phyloP scores from a whole-genome alignment of 1,140 invertebrate genomes.

The Eumeta japonica region DNA sequence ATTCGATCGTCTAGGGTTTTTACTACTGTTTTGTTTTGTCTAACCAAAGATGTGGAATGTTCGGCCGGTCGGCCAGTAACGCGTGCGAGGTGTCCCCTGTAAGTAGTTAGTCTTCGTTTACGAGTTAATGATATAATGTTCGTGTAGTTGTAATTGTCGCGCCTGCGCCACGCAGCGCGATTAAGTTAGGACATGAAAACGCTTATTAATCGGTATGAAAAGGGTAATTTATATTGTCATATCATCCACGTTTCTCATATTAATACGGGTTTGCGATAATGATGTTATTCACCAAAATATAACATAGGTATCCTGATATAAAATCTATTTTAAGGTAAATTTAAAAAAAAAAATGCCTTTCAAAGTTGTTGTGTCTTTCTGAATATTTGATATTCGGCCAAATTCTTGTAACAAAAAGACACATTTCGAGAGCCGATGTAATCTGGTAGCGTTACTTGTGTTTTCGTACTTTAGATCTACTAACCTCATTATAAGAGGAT shows the following conservation, averaged over 20 bases:
- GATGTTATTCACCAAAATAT: conserved; percentile 56
- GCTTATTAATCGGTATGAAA: conserved; percentile 59
- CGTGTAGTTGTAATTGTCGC: conserved; percentile 50
- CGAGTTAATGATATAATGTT: conserved; percentile 41
- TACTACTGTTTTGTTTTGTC: conserved; percentile 41
- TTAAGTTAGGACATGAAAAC: conserved; percentile 56
- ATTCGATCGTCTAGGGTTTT: conserved; percentile 45
- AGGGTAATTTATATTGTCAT: conserved; percentile 59
- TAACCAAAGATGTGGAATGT: conserved; percentile 48
- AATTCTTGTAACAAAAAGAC: conserved; percentile 27
- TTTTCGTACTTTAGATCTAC: too few relatives aligned
- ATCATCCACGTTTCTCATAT: conserved; percentile 57
- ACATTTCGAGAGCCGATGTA: too few relatives aligned
- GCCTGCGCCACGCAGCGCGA: conserved; percentile 39
- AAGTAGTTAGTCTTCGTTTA: conserved; percentile 50
- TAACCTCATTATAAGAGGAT: conserved; percentile 30
- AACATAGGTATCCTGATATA: conserved; percentile 49
- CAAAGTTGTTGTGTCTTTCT: conserved; percentile 47
- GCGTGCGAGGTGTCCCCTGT: conserved; percentile 37
- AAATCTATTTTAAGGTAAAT: conserved; percentile 50
- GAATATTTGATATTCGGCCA: conserved; percentile 47
- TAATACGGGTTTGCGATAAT: conserved; percentile 57
- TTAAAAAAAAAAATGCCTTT: conserved; percentile 51
- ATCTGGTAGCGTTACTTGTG: conserved; percentile 48
- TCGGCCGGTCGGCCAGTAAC: conserved; percentile 7